Evolutionary conservation across 2,888 invertebrate species (phyloP).

Genomic region (Lapara coniferarum): DNA sequence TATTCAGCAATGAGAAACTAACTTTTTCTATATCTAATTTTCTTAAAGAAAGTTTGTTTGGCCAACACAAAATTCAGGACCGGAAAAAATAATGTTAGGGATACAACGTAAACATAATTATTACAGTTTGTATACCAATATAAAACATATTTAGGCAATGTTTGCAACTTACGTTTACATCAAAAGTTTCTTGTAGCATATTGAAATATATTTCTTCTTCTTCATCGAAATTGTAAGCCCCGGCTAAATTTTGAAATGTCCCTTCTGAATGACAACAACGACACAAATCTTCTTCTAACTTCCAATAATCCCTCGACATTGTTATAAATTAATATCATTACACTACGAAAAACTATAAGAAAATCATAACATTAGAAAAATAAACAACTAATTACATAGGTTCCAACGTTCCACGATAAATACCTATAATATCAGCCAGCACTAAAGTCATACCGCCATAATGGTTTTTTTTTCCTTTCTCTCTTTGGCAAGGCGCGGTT

Average conservation of each 20-base stretch:
- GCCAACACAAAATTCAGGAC: not conserved
- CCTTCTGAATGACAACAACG: constrained; percentile 72
- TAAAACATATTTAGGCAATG: not conserved
- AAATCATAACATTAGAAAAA: constrained; percentile 15
- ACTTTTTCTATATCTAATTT: too few species aligned
- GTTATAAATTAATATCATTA: constrained; percentile 35
- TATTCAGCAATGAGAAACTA: too few species aligned
- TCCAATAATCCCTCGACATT: constrained; percentile 58
- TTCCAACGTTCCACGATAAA: too few species aligned
- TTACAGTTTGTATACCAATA: not conserved
- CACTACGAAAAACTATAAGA: not conserved
- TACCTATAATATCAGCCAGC: too few species aligned
- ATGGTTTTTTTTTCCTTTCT: too few species aligned
- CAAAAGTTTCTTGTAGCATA: constrained; percentile 59
- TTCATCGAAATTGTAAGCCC: constrained; percentile 43
- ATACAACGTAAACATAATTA: not conserved
- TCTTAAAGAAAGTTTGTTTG: not conserved
- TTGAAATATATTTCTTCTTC: constrained; percentile 56
- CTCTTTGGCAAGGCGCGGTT: too few species aligned
- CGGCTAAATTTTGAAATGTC: constrained; percentile 56
- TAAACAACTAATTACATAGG: not conserved
- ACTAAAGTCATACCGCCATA: not conserved
- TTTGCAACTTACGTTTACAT: constrained; percentile 56
- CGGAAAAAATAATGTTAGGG: too few species aligned
- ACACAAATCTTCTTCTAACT: constrained; percentile 63